Conservation (phyloP, 2,113 vertebrate genomes). For the Chamaea fasciata region DNA sequence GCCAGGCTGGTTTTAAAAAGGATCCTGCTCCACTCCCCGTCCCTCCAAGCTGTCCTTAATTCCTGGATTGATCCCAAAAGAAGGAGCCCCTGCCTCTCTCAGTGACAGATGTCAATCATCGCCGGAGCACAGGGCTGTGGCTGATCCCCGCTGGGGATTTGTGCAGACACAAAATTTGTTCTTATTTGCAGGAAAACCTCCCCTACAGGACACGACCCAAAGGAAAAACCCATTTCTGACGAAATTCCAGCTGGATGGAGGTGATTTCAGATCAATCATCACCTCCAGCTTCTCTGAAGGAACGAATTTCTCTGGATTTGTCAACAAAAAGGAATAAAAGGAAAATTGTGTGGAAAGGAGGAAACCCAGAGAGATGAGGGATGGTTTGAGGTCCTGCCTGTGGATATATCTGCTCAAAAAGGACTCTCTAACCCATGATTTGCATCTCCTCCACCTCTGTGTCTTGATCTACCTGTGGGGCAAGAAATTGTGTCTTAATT, state of each 20-base stretch:
- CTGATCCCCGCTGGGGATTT: neutral
- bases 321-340: too few species aligned
- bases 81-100: neutral
- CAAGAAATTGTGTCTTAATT: too few species aligned
- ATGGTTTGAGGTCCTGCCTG: too few species aligned
- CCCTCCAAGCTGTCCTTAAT: neutral
- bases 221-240: neutral
- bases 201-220: neutral
- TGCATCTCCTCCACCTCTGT: too few species aligned
- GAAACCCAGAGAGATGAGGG: too few species aligned
- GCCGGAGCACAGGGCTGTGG: neutral
- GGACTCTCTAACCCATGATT: too few species aligned
- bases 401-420: too few species aligned
- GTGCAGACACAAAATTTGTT: fast-evolving
- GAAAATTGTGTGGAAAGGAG: too few species aligned
- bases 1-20: neutral
- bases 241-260: neutral
- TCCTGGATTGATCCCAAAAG: neutral
- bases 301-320: neutral
- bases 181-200: neutral
- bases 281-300: neutral
- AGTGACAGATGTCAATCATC: neutral
- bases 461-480: too few species aligned
- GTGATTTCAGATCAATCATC: neutral
- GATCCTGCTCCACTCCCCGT: too few species aligned